These are phyloP conservation scores for Parotia lawesii DNA, from an alignment of 2,113 vertebrate genomes.

Conservation along the genomic window DNA sequence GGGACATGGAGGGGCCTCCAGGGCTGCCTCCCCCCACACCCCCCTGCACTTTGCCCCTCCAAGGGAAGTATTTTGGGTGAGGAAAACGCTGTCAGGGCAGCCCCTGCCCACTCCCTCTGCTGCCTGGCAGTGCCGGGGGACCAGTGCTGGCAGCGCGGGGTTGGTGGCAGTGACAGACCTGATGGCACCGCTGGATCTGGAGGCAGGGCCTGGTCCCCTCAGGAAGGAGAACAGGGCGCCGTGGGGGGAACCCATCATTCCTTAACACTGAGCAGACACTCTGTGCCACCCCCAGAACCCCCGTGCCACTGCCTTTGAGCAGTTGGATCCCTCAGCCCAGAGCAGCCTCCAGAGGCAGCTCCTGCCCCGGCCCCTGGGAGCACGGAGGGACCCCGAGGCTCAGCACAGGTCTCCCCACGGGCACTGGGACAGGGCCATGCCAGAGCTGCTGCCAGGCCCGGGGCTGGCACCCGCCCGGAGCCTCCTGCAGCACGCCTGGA, in stretches of 20 bases:
- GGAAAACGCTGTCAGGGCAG: fast-evolving
- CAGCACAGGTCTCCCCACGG: fast-evolving
- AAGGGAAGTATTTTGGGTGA: fast-evolving
- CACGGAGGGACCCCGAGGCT: background rate
- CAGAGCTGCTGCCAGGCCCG: fast-evolving
- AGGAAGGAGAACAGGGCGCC: background rate
- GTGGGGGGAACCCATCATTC: fast-evolving
- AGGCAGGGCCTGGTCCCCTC: background rate
- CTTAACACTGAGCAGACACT: fast-evolving
- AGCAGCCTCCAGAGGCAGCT: background rate
- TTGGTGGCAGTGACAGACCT: fast-evolving
- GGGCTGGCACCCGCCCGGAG: background rate
- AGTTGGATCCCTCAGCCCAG: background rate
- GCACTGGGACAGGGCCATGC: fast-evolving
- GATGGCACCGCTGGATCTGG: background rate
- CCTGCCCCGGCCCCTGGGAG: fast-evolving
- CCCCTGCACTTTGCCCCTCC: background rate
- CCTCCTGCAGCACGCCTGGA: background rate
- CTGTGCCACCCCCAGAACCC: background rate
- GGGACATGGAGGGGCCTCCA: fast-evolving
- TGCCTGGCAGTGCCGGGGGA: fast-evolving
- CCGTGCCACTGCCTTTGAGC: fast-evolving
- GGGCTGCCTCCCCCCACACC: background rate
- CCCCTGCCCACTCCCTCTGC: background rate
- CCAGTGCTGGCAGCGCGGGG: fast-evolving